phyloP scores from a whole-genome alignment of 2,797 vertebrate genomes.

The Gambelia wislizenii region DNA sequence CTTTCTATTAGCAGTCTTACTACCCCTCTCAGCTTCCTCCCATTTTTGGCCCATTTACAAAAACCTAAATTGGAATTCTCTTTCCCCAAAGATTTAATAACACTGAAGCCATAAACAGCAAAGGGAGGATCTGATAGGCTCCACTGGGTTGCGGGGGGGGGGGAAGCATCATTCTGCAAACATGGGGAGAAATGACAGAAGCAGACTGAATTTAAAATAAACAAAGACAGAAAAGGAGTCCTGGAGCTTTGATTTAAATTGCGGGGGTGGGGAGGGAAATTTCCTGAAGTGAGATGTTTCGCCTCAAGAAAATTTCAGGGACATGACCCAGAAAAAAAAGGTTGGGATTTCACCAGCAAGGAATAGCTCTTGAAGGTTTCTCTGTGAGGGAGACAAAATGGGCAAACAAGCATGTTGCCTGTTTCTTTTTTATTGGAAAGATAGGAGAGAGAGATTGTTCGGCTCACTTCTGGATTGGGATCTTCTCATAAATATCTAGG shows the following conservation, averaged over 20 bases:
- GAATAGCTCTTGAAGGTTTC: neutral
- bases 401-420: neutral
- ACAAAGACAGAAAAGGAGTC: neutral
- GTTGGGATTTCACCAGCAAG: neutral
- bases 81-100: conserved; percentile 35
- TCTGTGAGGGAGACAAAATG: neutral
- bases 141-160: conserved; percentile 13
- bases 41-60: conserved; percentile 40
- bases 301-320: neutral
- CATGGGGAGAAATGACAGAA: conserved; percentile 11
- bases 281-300: conserved; percentile 1
- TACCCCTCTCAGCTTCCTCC: conserved; percentile 18
- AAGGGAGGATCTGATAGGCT: conserved; percentile 39
- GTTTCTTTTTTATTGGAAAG: neutral
- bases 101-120: conserved; percentile 36
- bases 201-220: conserved; percentile 16
- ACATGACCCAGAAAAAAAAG: neutral
- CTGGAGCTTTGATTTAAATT: conserved; percentile 24
- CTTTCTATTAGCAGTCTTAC: conserved; percentile 37
- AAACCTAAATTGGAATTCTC: conserved; percentile 48
- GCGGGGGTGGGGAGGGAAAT: neutral
- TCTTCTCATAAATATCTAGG: neutral
- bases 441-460: neutral
- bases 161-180: neutral
- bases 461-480: neutral